phyloP scores from a whole-genome alignment of 2,113 vertebrate genomes.

The Sorex fumeus region DNA sequence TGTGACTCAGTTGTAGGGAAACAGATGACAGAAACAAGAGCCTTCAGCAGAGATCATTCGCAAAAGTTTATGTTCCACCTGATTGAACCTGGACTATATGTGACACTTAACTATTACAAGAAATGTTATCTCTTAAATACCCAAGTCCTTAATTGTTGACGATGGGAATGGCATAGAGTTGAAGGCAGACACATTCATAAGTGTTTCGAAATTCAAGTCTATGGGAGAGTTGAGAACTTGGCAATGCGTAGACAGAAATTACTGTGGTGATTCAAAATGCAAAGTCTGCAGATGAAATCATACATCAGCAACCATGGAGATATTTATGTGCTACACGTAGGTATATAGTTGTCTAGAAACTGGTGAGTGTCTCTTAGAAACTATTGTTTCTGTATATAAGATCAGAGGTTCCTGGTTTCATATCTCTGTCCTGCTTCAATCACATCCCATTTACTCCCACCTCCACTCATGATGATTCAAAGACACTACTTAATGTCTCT shows the following conservation, averaged over 20 bases:
- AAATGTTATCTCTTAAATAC: neutral
- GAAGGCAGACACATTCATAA: too few relatives aligned
- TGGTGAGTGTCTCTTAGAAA: neutral
- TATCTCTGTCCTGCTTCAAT: neutral
- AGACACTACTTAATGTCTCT: neutral
- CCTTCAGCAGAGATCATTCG: neutral
- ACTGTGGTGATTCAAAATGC: neutral
- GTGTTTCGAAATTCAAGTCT: too few relatives aligned
- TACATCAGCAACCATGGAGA: neutral
- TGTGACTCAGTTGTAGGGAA: neutral
- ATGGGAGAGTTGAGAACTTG: too few relatives aligned
- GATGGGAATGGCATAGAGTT: neutral
- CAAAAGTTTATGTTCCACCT: neutral
- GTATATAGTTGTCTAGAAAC: neutral
- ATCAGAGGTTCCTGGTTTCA: neutral
- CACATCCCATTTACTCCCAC: neutral
- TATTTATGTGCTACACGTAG: neutral
- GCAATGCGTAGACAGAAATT: neutral
- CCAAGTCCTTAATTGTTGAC: neutral
- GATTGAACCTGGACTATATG: neutral
- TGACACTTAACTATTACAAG: neutral
- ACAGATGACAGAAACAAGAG: neutral
- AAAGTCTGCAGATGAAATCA: conserved; percentile 10
- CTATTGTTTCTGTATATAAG: neutral
- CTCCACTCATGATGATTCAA: neutral